Evolutionary conservation across 2,113 vertebrate species (phyloP).

Genomic region (Lophura nycthemera): DNA sequence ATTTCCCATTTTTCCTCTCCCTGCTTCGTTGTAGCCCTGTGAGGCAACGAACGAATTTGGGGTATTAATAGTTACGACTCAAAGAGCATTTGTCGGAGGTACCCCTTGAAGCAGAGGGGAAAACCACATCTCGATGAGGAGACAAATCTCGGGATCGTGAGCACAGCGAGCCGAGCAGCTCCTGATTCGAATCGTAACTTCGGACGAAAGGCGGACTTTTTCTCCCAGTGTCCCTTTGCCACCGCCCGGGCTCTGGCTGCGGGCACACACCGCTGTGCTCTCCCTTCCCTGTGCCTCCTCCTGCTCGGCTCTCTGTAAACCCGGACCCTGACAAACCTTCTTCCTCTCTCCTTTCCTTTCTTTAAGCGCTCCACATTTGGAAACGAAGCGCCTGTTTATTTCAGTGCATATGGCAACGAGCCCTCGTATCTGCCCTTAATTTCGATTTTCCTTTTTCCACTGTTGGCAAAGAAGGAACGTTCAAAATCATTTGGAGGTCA

Average conservation of each 20-base stretch:
- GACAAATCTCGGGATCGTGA: not conserved
- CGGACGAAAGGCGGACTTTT: not conserved
- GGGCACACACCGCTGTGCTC: not conserved
- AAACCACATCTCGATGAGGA: not conserved
- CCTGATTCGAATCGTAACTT: not conserved
- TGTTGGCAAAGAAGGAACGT: not conserved
- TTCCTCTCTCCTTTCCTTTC: too few species aligned
- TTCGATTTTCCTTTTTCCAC: not conserved
- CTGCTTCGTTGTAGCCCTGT: not conserved
- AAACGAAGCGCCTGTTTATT: not conserved
- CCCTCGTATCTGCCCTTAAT: slow-evolving; percentile 43
- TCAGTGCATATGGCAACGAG: not conserved
- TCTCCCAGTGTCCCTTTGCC: not conserved
- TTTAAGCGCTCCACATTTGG: not conserved
- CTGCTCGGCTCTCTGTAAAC: not conserved
- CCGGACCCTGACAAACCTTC: not conserved
- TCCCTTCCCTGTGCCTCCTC: not conserved
- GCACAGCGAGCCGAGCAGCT: not conserved
- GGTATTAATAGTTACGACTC: not conserved
- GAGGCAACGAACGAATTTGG: slow-evolving; percentile 35
- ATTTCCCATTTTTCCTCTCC: not conserved
- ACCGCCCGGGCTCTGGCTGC: not conserved
- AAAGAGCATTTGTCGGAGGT: not conserved
- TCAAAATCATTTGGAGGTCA: slow-evolving; percentile 67
- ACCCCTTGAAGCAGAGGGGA: not conserved